Evolutionary conservation across 37 sponge, comb jelly and placozoan species (phyloP).

Genomic region (Haliclona indistincta): DNA sequence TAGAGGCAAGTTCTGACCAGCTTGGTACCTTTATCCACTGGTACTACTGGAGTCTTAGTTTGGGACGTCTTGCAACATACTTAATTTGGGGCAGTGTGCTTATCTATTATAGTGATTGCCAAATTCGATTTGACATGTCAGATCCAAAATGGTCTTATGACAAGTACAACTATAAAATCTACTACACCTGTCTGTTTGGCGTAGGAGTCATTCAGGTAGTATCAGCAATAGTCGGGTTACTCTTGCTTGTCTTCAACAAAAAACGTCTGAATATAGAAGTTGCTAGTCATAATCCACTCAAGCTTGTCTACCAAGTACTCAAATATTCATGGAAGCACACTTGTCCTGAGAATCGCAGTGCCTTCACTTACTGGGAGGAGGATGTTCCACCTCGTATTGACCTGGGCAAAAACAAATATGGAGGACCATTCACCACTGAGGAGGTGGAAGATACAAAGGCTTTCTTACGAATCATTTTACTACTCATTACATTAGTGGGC

Average conservation of each 20-base stretch:
- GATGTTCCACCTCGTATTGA: no score
- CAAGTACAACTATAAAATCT: no score
- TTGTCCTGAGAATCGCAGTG: not conserved
- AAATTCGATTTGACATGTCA: not conserved
- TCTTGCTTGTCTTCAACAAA: no score
- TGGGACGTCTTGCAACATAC: not conserved
- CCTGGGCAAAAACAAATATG: conserved; percentile 25
- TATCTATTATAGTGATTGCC: not conserved
- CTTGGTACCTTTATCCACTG: not conserved
- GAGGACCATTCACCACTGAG: not conserved
- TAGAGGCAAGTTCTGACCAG: no score
- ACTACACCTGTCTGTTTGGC: no score
- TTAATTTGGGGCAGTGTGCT: not conserved
- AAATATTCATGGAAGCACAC: not conserved
- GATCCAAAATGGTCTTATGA: not conserved
- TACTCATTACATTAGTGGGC: conserved; percentile 22
- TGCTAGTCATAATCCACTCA: not conserved
- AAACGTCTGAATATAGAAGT: not conserved
- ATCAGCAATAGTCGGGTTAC: no score
- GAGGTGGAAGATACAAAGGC: conserved; percentile 12
- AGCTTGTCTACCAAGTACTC: not conserved
- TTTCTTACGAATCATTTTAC: conserved; percentile 9
- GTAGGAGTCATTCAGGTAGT: no score
- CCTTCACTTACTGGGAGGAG: conserved; percentile 1
- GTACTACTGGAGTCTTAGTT: not conserved